phyloP scores from a whole-genome alignment of 2,888 invertebrate species.

The Thereva nobilitata region DNA sequence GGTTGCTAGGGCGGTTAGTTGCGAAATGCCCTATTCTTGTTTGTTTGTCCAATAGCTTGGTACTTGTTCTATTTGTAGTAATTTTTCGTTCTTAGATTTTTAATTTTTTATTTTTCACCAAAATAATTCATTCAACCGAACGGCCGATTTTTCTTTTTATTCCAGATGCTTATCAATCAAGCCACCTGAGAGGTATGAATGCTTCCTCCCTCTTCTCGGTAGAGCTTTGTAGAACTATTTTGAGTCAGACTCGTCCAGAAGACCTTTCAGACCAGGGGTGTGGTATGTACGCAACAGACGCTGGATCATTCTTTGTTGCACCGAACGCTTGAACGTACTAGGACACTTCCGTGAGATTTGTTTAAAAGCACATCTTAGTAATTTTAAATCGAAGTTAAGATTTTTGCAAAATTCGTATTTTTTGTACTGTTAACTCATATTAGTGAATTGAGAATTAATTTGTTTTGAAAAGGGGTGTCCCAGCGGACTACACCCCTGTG shows the following conservation, averaged over 20 bases:
- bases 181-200: slow-evolving; percentile 72
- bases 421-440: slow-evolving; percentile 15
- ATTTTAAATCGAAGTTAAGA: slow-evolving; percentile 16
- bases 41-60: slow-evolving; percentile 32
- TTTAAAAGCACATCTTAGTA: slow-evolving; percentile 24
- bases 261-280: slow-evolving; percentile 45
- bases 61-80: slow-evolving; percentile 19
- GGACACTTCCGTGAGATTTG: slow-evolving; percentile 24
- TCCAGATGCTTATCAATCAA: slow-evolving; percentile 76
- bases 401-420: slow-evolving; percentile 3
- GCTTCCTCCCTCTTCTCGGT: slow-evolving; percentile 45
- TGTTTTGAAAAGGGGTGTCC: slow-evolving; percentile 38
- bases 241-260: slow-evolving; percentile 44
- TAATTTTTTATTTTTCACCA: slow-evolving; percentile 43
- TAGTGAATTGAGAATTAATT: slow-evolving; percentile 27
- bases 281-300: slow-evolving; percentile 41
- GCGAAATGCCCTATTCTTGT: slow-evolving; percentile 19
- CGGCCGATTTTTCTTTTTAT: slow-evolving; percentile 62
- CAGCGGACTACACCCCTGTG: slow-evolving; percentile 44
- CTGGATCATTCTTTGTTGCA: slow-evolving; percentile 25
- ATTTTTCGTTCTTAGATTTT: slow-evolving; percentile 16
- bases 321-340: slow-evolving; percentile 20
- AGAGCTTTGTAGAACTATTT: slow-evolving; percentile 33
- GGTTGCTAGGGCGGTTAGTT: background rate
- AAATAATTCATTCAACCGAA: slow-evolving; percentile 64